Conservation (phyloP, 2,797 vertebrate genomes). For the Rhynchonycteris naso region DNA sequence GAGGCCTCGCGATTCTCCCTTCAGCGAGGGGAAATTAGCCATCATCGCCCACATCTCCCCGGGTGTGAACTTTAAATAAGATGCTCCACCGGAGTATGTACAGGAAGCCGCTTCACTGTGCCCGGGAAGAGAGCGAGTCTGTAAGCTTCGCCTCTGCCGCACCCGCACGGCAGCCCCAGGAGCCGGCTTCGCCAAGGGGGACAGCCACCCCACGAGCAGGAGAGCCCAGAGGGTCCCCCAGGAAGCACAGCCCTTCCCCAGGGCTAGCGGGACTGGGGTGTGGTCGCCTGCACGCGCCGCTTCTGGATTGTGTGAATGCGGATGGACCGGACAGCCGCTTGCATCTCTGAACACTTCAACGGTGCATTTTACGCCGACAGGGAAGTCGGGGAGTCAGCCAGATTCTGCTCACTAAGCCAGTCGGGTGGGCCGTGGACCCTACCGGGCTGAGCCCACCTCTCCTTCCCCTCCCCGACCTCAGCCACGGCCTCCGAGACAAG, state of each 20-base stretch:
- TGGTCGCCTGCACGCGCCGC: fast-evolving
- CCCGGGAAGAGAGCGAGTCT: slow-evolving; percentile 30
- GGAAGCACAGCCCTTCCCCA: not conserved
- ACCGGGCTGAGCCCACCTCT: not conserved
- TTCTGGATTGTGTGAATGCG: too few species aligned
- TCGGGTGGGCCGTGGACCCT: not conserved
- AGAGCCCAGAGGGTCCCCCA: not conserved
- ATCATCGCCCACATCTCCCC: not conserved
- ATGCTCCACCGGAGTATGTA: not conserved
- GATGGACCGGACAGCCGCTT: not conserved
- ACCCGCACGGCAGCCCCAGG: slow-evolving; percentile 24
- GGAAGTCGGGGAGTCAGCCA: not conserved
- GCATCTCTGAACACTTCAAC: not conserved
- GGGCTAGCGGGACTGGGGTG: fast-evolving
- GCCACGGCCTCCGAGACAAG: not conserved
- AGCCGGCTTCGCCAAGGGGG: not conserved
- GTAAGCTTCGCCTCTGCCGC: slow-evolving; percentile 25
- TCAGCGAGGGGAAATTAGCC: slow-evolving; percentile 40
- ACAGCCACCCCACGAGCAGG: not conserved
- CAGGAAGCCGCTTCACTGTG: slow-evolving; percentile 6
- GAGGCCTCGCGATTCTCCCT: not conserved
- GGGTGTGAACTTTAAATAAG: slow-evolving; percentile 74
- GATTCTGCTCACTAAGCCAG: not conserved
- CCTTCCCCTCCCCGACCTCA: not conserved
- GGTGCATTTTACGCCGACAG: not conserved